Conservation (phyloP, 2,888 invertebrate species). For the Trachelus iudaicus region DNA sequence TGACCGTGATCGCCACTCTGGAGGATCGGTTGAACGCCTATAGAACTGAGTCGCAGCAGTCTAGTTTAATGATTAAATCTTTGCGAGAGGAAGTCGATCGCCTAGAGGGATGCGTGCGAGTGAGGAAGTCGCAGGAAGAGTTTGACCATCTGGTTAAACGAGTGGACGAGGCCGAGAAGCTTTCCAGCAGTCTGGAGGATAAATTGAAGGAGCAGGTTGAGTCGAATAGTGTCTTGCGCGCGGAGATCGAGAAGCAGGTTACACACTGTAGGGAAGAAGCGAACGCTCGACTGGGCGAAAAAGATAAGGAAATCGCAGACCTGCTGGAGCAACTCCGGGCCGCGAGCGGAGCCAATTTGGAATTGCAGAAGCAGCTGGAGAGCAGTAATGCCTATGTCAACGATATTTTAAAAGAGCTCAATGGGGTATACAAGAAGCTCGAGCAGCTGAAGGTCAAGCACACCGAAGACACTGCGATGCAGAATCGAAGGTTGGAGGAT, state of each 20-base stretch:
- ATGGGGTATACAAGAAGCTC: conserved; percentile 67
- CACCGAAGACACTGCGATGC: conserved; percentile 62
- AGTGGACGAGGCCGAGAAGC: conserved; percentile 70
- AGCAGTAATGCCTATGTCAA: conserved; percentile 38
- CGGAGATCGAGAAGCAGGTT: conserved; percentile 66
- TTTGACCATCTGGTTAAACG: conserved; percentile 69
- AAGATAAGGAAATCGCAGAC: conserved; percentile 66
- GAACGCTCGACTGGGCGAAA: conserved; percentile 48
- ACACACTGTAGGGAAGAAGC: conserved; percentile 17
- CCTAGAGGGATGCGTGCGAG: conserved; percentile 28
- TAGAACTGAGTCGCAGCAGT: conserved; percentile 68
- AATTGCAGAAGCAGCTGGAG: conserved; percentile 39
- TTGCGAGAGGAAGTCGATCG: conserved; percentile 42
- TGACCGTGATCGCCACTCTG: conserved; percentile 53
- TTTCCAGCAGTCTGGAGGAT: conserved; percentile 32
- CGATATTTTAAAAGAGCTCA: conserved; percentile 47
- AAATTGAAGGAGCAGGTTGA: conserved; percentile 29
- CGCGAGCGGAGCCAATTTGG: conserved; percentile 24
- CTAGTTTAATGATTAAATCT: conserved; percentile 68
- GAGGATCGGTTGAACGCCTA: conserved; percentile 66
- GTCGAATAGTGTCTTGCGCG: conserved; percentile 20
- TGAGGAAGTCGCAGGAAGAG: conserved; percentile 62
- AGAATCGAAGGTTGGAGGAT: conserved; percentile 62
- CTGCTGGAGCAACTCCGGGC: conserved; percentile 60
- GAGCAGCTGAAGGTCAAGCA: conserved; percentile 61